These are phyloP conservation scores for Sardinella longiceps DNA, from an alignment of 2,797 vertebrate species.

Conservation along the genomic window DNA sequence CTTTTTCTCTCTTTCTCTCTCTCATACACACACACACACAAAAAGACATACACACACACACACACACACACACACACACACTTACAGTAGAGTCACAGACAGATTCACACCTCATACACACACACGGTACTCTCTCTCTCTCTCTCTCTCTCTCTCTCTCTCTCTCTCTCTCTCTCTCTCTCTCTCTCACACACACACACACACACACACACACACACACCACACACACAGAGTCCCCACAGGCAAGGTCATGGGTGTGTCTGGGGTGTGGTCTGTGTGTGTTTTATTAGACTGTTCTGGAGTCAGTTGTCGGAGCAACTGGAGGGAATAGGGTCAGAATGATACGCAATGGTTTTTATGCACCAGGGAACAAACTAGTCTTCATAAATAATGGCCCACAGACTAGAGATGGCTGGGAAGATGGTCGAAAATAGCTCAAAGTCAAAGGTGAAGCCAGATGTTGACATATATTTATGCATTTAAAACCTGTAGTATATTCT, in stretches of 20 bases:
- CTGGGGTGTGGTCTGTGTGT: background rate
- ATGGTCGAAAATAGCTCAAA: background rate
- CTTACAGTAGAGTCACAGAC: background rate
- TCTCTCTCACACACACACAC: background rate
- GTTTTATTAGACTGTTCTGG: background rate
- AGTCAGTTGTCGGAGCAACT: background rate
- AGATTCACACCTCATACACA: background rate
- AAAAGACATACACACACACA: background rate
- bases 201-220: background rate
- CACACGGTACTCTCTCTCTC: background rate
- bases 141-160: background rate
- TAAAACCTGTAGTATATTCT: background rate
- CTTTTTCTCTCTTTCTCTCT: no score
- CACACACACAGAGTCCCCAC: background rate
- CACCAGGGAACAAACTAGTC: background rate
- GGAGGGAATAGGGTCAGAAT: constrained; percentile 4
- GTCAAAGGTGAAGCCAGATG: constrained; percentile 8
- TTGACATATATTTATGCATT: background rate
- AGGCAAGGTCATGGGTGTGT: constrained; percentile 10
- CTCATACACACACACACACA: background rate
- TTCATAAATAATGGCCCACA: background rate
- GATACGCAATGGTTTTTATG: background rate
- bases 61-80: background rate
- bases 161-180: background rate
- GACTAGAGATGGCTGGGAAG: background rate